These are phyloP conservation scores for Melieria picta DNA, from an alignment of 2,888 invertebrate genomes.

Conservation along the genomic window DNA sequence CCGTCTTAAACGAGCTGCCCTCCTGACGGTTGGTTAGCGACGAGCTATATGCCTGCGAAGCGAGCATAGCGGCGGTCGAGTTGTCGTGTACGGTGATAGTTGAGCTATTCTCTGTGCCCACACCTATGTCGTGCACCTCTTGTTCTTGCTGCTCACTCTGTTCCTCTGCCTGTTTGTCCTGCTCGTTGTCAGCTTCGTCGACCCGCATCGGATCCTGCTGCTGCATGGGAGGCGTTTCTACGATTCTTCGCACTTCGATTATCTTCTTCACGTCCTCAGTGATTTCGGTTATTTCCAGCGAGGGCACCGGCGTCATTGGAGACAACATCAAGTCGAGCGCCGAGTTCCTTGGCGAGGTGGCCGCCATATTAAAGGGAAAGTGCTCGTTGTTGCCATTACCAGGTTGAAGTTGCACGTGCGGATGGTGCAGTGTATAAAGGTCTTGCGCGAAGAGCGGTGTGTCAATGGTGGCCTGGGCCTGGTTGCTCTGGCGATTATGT, in stretches of 20 bases:
- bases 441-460: slow-evolving; percentile 10
- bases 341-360: background rate
- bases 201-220: background rate
- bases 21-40: background rate
- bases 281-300: slow-evolving; percentile 33
- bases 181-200: background rate
- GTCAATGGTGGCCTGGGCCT: slow-evolving; percentile 7
- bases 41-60: background rate
- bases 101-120: background rate
- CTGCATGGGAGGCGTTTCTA: slow-evolving; percentile 26
- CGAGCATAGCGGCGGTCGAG: background rate
- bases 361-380: background rate
- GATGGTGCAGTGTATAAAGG: slow-evolving; percentile 7
- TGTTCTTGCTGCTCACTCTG: background rate
- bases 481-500: slow-evolving; percentile 9
- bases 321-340: slow-evolving; percentile 15
- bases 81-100: background rate
- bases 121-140: slow-evolving; percentile 9
- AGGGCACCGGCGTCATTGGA: slow-evolving; percentile 32
- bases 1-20: background rate
- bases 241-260: slow-evolving; percentile 19
- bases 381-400: background rate
- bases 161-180: background rate
- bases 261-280: slow-evolving; percentile 26
- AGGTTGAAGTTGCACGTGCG: slow-evolving; percentile 5